phyloP scores from a whole-genome alignment of 2,888 invertebrate species.

The Margaritifera margaritifera region DNA sequence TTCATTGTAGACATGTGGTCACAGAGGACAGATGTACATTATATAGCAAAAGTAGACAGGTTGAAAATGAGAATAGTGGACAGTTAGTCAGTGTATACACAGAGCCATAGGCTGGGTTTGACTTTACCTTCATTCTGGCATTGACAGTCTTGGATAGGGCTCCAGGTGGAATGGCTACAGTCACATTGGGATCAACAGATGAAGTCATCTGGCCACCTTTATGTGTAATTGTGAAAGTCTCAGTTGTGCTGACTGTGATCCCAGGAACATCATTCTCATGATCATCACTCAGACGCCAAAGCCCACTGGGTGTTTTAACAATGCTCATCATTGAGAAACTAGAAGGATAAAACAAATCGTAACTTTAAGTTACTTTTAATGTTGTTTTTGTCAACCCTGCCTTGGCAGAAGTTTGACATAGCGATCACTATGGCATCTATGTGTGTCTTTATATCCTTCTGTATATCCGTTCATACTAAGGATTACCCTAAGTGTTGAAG shows the following conservation, averaged over 20 bases:
- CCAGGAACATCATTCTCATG: constrained; percentile 17
- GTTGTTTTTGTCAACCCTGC: no score
- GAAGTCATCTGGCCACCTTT: constrained; percentile 65
- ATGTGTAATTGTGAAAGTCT: constrained; percentile 62
- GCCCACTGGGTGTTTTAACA: constrained; percentile 42
- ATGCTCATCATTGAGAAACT: constrained; percentile 53
- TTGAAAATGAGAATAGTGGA: no score
- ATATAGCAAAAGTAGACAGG: no score
- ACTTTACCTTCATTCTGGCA: constrained; percentile 62
- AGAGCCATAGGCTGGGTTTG: background rate
- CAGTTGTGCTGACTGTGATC: constrained; percentile 39
- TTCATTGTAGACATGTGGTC: no score
- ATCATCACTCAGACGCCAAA: constrained; percentile 50
- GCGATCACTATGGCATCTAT: no score
- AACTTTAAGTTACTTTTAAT: no score
- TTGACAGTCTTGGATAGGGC: constrained; percentile 51
- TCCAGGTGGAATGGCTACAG: constrained; percentile 61
- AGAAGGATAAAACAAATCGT: background rate
- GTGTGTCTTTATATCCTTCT: no score
- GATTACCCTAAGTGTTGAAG: no score
- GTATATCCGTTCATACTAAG: no score
- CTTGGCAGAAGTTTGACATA: no score
- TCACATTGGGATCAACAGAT: constrained; percentile 54
- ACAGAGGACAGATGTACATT: no score
- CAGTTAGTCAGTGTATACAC: background rate